Percentiles rank a stretch among this genome's conserved stretches.
phyloP scores from a whole-genome alignment of 2,113 vertebrate species.

The Panurus biarmicus region DNA sequence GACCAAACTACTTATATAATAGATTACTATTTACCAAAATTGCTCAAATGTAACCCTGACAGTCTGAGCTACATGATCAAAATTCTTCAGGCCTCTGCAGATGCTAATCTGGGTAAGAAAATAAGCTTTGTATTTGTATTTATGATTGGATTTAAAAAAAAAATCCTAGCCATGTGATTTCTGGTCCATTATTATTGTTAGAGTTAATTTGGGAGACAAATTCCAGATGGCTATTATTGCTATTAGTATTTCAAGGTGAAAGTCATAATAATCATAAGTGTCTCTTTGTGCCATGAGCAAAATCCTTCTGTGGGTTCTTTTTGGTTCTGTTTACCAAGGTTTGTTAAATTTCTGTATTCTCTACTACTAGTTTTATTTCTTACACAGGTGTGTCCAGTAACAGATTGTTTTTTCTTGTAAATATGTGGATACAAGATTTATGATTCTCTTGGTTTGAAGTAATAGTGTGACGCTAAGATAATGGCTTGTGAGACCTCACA shows the following conservation, averaged over 20 bases:
- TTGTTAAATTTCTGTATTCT: neutral
- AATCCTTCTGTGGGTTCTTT: neutral
- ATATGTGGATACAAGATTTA: neutral
- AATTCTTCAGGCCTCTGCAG: conserved; percentile 77
- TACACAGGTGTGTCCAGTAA: neutral
- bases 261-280: neutral
- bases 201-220: neutral
- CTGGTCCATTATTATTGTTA: neutral
- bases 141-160: neutral
- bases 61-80: conserved; percentile 88
- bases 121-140: neutral
- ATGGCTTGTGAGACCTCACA: neutral
- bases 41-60: conserved; percentile 84
- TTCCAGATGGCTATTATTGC: neutral
- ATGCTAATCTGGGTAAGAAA: conserved; percentile 74
- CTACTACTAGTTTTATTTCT: neutral
- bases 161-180: neutral
- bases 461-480: neutral
- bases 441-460: neutral
- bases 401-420: neutral
- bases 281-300: neutral
- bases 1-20: conserved; percentile 88
- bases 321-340: neutral
- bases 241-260: neutral
- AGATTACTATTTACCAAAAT: conserved; percentile 90